phyloP scores from a whole-genome alignment of 2,888 invertebrate species.

The Brachyptera putata region DNA sequence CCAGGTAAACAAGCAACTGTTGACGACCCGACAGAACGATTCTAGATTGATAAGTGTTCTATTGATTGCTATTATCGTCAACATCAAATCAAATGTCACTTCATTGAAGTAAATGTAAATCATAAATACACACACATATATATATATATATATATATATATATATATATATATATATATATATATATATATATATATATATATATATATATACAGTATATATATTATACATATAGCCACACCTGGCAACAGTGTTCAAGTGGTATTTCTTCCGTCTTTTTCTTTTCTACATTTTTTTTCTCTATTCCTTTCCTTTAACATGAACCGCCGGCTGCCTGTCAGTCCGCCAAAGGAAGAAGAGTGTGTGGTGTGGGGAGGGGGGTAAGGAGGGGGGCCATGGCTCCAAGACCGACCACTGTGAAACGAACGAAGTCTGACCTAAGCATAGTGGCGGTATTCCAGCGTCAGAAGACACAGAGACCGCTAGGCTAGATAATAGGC shows the following conservation, averaged over 20 bases:
- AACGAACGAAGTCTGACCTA: slow-evolving; percentile 12
- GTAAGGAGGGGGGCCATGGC: slow-evolving; percentile 14
- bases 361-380: slow-evolving; percentile 8
- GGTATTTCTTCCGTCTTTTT: slow-evolving; percentile 28
- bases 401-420: slow-evolving; percentile 24
- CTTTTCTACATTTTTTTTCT: slow-evolving; percentile 24
- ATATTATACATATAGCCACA: too few relatives aligned
- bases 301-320: slow-evolving; percentile 26
- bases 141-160: too few relatives aligned
- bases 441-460: background rate
- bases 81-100: too few relatives aligned
- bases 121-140: too few relatives aligned
- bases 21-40: too few relatives aligned
- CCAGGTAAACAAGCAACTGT: too few relatives aligned
- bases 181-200: too few relatives aligned
- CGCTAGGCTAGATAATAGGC: slow-evolving; percentile 27
- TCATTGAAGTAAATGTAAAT: too few relatives aligned
- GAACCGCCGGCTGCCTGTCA: slow-evolving; percentile 31
- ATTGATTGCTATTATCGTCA: too few relatives aligned
- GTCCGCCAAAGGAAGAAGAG: slow-evolving; percentile 31
- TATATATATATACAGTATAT: too few relatives aligned
- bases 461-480: slow-evolving; percentile 7
- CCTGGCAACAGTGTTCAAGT: slow-evolving; percentile 31
- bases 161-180: too few relatives aligned
- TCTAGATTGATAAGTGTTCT: too few relatives aligned